These are phyloP conservation scores for Drosophila pectinifera DNA, from an alignment of 1,140 invertebrate genomes.

Conservation along the genomic window DNA sequence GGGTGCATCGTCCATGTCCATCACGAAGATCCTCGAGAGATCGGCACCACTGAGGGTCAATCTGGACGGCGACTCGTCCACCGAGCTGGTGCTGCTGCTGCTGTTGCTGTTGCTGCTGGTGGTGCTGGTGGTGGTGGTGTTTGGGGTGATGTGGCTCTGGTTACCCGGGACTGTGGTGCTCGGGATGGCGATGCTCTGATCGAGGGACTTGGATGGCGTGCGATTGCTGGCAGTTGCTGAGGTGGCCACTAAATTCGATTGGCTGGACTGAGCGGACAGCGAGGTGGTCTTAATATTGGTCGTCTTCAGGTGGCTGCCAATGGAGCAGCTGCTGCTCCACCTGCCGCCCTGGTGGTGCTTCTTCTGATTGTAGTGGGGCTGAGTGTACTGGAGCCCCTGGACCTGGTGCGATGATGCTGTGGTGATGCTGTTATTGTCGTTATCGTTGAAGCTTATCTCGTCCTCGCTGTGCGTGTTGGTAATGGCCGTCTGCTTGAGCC, in stretches of 20 bases:
- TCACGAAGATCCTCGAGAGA: conserved; percentile 79
- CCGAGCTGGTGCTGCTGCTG: conserved; percentile 61
- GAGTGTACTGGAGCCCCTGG: conserved; percentile 19
- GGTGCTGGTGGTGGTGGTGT: too few relatives aligned
- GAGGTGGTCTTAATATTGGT: conserved; percentile 84
- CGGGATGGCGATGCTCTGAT: conserved; percentile 55
- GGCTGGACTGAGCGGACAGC: conserved; percentile 77
- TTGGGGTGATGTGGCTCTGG: conserved; percentile 29
- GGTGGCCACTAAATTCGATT: conserved; percentile 78
- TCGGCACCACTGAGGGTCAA: conserved; percentile 73
- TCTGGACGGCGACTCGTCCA: conserved; percentile 76
- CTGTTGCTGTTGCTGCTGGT: conserved; percentile 35
- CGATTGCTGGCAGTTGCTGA: conserved; percentile 60
- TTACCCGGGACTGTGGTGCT: conserved; percentile 20
- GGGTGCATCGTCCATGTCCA: conserved; percentile 76
- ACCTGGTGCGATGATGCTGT: conserved; percentile 43
- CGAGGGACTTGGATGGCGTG: conserved; percentile 70
- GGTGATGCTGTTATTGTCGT: conserved; percentile 83
- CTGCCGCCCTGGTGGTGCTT: conserved; percentile 34
- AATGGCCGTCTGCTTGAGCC: conserved; percentile 83
- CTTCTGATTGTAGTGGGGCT: conserved; percentile 40
- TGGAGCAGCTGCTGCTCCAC: conserved; percentile 82
- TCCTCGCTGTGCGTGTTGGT: conserved; percentile 80
- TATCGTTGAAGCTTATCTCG: conserved; percentile 82
- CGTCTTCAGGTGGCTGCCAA: conserved; percentile 75